Base-by-base conservation (phyloP, 2,888 invertebrate species). In the Hipparchia sbordonii region DNA sequence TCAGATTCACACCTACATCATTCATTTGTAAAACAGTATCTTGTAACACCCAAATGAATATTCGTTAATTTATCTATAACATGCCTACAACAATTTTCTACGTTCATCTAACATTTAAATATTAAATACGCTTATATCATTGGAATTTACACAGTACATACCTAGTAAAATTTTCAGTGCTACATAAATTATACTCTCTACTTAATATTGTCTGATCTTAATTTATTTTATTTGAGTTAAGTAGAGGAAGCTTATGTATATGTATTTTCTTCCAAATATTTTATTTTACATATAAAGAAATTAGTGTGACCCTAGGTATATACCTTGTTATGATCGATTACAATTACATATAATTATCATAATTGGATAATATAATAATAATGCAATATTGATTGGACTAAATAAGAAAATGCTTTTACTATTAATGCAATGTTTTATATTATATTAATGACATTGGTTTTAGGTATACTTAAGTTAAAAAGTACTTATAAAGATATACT, bases 41-140 rank as follows among this genome's bases (percentile, higher is more conserved):
- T 61, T 59, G 9, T 59, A 61, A 61, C 5, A 61, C 12, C n/a
- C 10, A 61, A 12, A 59, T 10, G 56, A 45, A 48, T 9, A n/a
- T 12, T 59, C 48, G 60, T 68, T 68, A 68, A 68, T 59, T 33
- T 68, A 60, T 60, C 60, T 60, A 13, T 51, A 59, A 51, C 4
- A 52, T 33, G 12, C 48, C 8, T 33, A 13, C 8, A 59, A 51
- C 48, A 33, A 33, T 69, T 69, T 69, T 69, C 52, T 69, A 69
- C 61, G 8, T 69, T 61, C 52, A 69, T 69, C 61, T 69, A 39
- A 69, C 33, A 33, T 65, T 39, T n/a, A 61, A 65, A 12, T 2
- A 65, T 46, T 46, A 45, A 46, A 68, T 39, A 59, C 23, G 59
- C 67, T 68, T 68, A 68, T 48, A 59, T 48, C 12, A 56, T 67